Conservation (phyloP, 2,113 vertebrate genomes). For the Blennius ocellaris region DNA sequence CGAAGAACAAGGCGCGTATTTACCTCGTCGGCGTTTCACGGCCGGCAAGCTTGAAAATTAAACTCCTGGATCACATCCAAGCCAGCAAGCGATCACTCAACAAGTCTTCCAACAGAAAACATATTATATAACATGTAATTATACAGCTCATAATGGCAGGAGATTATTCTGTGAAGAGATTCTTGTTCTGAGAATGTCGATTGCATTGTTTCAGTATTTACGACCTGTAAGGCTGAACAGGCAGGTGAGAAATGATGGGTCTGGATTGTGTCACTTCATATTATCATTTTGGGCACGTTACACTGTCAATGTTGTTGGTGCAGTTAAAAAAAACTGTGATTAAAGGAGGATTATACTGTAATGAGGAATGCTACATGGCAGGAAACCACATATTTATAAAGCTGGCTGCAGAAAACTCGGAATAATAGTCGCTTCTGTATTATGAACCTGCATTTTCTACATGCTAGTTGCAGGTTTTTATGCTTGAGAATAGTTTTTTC, state of each 20-base stretch:
- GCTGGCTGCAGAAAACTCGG: background rate
- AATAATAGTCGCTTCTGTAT: background rate
- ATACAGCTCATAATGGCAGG: background rate
- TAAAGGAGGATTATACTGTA: background rate
- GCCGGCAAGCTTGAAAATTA: conserved; percentile 6
- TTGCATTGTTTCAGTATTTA: background rate
- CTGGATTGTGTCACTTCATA: background rate
- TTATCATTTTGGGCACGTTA: background rate
- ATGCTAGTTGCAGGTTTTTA: background rate
- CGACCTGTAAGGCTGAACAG: background rate
- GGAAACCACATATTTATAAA: background rate
- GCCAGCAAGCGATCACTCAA: background rate
- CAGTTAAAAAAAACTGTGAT: background rate
- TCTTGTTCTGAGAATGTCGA: background rate
- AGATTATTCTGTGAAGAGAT: background rate
- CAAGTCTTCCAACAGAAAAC: conserved; percentile 10
- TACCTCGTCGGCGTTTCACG: background rate
- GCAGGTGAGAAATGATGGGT: conserved; percentile 1
- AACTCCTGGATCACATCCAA: background rate
- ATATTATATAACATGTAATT: conserved; percentile 1
- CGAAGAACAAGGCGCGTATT: background rate
- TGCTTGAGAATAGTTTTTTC: too few relatives aligned
- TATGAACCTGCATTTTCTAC: background rate
- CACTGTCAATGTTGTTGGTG: background rate
- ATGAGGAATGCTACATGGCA: background rate